phyloP scores from a whole-genome alignment of 2,888 invertebrate species.

The Napeogenes sylphis region DNA sequence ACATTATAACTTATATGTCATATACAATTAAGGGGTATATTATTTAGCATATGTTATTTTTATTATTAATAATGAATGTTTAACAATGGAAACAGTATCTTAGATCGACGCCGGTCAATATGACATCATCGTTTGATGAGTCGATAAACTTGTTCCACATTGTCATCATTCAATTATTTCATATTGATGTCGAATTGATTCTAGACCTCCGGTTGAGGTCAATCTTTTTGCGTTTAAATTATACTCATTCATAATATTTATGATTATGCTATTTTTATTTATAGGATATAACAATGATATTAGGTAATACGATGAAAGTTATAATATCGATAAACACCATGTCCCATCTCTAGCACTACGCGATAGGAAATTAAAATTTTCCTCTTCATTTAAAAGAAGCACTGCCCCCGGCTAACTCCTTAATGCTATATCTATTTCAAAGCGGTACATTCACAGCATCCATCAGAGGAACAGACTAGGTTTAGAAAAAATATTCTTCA shows the following conservation, averaged over 20 bases:
- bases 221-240: constrained; percentile 8
- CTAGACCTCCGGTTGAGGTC: constrained; percentile 32
- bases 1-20: no score
- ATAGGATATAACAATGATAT: no score
- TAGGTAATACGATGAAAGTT: not conserved
- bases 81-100: not conserved
- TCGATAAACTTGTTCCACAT: constrained; percentile 53
- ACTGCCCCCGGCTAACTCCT: constrained; percentile 71
- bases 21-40: no score
- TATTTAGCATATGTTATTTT: not conserved
- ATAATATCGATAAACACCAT: constrained; percentile 12
- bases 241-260: not conserved
- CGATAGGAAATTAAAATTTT: constrained; percentile 79
- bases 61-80: constrained; percentile 6
- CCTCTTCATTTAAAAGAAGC: constrained; percentile 78
- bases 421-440: constrained; percentile 68
- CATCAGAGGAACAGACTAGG: constrained; percentile 26
- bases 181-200: constrained; percentile 63
- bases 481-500: not conserved
- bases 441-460: constrained; percentile 28
- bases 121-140: constrained; percentile 58
- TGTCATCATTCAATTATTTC: constrained; percentile 65
- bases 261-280: not conserved
- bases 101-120: constrained; percentile 35
- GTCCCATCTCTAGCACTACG: constrained; percentile 56